Evolutionary conservation across 2,113 vertebrate genomes (phyloP).

Genomic region (Raja brachyura): DNA sequence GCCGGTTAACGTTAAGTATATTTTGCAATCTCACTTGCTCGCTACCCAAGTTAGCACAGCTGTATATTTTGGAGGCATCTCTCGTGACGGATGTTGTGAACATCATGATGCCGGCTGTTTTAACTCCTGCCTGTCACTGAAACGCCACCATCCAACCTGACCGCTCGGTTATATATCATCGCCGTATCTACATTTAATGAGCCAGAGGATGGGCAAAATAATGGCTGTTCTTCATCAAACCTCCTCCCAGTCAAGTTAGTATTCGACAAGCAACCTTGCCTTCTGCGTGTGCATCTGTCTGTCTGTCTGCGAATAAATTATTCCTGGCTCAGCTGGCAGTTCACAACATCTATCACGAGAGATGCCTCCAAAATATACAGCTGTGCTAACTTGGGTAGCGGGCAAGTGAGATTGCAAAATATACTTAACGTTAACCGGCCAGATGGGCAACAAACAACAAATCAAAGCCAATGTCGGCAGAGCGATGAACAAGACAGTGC

Average conservation of each 20-base stretch:
- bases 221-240: neutral
- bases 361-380: neutral
- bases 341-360: too few species aligned
- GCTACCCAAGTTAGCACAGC: neutral
- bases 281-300: neutral
- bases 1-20: neutral
- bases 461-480: neutral
- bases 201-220: neutral
- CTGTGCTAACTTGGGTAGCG: neutral
- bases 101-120: too few species aligned
- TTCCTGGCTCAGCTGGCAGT: neutral
- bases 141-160: too few species aligned
- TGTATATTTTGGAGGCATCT: neutral
- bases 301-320: neutral
- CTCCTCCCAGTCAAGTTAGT: neutral
- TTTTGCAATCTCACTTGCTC: neutral
- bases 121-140: too few species aligned
- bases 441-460: neutral
- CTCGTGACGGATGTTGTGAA: neutral
- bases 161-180: too few species aligned
- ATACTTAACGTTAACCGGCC: neutral
- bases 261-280: neutral
- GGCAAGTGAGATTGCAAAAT: neutral
- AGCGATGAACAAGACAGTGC: neutral
- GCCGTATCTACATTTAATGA: neutral